Conservation (phyloP, 2,888 invertebrate species). For the Timema podura region DNA sequence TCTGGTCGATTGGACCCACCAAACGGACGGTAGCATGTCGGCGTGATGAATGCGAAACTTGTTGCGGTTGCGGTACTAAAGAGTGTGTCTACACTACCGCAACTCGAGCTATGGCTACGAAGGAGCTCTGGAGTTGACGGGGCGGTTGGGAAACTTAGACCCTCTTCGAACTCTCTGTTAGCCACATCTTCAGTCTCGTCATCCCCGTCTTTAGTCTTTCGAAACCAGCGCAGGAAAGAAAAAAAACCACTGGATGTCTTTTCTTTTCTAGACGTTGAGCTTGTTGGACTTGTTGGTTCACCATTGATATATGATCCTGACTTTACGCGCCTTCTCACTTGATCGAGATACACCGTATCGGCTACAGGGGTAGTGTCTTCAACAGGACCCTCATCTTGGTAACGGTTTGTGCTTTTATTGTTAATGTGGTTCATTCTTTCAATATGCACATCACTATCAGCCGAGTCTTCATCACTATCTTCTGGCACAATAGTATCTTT, state of each 20-base stretch:
- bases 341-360: conserved; percentile 20
- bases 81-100: conserved; percentile 61
- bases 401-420: conserved; percentile 10
- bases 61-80: conserved; percentile 69
- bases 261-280: conserved; percentile 29
- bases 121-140: conserved; percentile 32
- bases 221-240: conserved; percentile 71
- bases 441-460: conserved; percentile 18
- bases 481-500: not conserved
- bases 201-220: conserved; percentile 49
- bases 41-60: conserved; percentile 65
- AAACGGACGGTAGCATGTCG: conserved; percentile 50
- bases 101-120: conserved; percentile 47
- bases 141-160: conserved; percentile 16
- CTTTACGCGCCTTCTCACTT: not conserved
- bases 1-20: conserved; percentile 43
- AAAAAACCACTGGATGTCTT: conserved; percentile 47
- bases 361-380: conserved; percentile 24
- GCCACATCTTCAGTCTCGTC: conserved; percentile 20
- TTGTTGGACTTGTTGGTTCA: conserved; percentile 14
- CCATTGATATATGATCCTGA: not conserved
- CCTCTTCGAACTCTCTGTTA: conserved; percentile 20
- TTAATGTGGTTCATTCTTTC: conserved; percentile 25
- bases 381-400: not conserved
- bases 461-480: not conserved